phyloP scores from a whole-genome alignment of 1,140 invertebrate genomes.

The Drosophila lacertosa region DNA sequence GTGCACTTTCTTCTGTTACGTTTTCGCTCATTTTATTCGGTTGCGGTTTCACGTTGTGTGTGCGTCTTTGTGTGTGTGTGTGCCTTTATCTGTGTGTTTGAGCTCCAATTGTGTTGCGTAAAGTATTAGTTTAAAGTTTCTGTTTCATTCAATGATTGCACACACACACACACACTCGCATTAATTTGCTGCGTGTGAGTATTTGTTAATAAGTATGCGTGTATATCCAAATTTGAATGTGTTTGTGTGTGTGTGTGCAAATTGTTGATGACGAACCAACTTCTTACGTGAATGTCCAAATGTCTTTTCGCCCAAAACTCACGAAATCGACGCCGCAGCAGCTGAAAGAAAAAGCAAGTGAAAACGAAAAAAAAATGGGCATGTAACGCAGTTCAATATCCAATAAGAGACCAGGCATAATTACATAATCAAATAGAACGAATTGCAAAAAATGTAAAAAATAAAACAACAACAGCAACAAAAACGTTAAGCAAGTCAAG shows the following conservation, averaged over 20 bases:
- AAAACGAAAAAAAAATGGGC: constrained; percentile 38
- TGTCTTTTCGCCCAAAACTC: constrained; percentile 40
- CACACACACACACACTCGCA: constrained; percentile 15
- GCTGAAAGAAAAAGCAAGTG: constrained; percentile 58
- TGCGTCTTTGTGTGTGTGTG: constrained; percentile 31
- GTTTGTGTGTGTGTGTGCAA: constrained; percentile 54
- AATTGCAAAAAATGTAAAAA: constrained; percentile 60
- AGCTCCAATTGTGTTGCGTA: constrained; percentile 48
- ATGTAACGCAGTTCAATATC: constrained; percentile 76
- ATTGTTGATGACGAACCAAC: constrained; percentile 75
- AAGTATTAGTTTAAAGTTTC: constrained; percentile 74
- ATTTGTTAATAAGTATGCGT: constrained; percentile 16
- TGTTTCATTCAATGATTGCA: constrained; percentile 60
- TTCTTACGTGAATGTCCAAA: constrained; percentile 40
- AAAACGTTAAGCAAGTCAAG: constrained; percentile 41
- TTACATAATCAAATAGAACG: constrained; percentile 83
- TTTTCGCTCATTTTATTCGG: constrained; percentile 31
- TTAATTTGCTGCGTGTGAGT: constrained; percentile 6
- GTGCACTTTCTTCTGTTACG: constrained; percentile 59
- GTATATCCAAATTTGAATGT: constrained; percentile 34
- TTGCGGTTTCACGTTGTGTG: constrained; percentile 21
- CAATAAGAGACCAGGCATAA: constrained; percentile 80
- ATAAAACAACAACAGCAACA: constrained; percentile 20
- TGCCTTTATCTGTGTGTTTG: constrained; percentile 30
- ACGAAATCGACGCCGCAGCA: constrained; percentile 58